A percentile compares a stretch with the other conserved stretches of the same genome.
Evolutionary conservation across 1,140 invertebrate genomes (phyloP).

Genomic region (Zaprionus taronus): DNA sequence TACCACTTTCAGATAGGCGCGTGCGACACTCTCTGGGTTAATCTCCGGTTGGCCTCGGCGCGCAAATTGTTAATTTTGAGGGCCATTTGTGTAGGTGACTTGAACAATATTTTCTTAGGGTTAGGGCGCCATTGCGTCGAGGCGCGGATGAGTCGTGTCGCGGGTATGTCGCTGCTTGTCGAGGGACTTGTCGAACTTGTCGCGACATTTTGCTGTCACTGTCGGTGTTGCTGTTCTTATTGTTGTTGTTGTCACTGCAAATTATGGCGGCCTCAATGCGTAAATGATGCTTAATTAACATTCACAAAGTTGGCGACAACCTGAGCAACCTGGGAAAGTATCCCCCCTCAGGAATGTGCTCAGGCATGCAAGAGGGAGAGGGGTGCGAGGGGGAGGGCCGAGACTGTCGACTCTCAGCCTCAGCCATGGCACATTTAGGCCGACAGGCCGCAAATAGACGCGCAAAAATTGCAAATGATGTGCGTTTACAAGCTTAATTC

Average conservation of each 20-base stretch:
- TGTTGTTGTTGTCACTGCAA: conserved; percentile 67
- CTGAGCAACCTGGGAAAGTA: conserved; percentile 1
- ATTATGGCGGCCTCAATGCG: conserved; percentile 80
- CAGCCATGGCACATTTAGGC: conserved; percentile 17
- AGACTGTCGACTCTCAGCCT: conserved; percentile 17
- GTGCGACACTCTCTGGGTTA: conserved; percentile 15
- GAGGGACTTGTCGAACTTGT: conserved; percentile 70
- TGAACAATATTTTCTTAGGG: conserved; percentile 9
- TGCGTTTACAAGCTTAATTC: conserved; percentile 45
- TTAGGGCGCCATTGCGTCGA: neutral
- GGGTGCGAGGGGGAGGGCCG: neutral
- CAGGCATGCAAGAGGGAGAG: neutral
- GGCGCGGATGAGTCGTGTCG: neutral
- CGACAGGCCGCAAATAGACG: conserved; percentile 46
- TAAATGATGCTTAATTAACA: conserved; percentile 81
- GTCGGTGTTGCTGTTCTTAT: conserved; percentile 3
- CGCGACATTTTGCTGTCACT: conserved; percentile 67
- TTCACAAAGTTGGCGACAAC: conserved; percentile 62
- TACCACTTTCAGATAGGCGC: neutral
- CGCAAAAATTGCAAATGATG: conserved; percentile 69
- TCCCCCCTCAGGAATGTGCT: conserved; percentile 29
- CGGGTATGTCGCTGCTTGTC: conserved; percentile 28
- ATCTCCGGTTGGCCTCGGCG: conserved; percentile 25
- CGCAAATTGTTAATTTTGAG: conserved; percentile 37
- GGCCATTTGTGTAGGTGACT: conserved; percentile 12